Base-by-base conservation (phyloP, 2,113 vertebrate species). In the Dromiciops gliroides region DNA sequence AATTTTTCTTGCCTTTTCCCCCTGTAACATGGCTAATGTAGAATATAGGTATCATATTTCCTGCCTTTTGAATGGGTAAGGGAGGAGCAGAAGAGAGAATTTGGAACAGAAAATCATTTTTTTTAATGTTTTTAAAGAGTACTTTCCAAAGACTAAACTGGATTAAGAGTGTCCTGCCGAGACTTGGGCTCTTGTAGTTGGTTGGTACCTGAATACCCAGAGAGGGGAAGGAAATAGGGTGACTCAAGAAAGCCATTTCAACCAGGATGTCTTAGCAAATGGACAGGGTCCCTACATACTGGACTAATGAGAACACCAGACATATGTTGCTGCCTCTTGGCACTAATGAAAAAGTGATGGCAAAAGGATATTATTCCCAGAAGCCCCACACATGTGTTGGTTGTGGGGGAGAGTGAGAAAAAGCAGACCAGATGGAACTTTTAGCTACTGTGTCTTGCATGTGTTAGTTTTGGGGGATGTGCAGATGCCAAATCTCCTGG, bases 341-440 rank as follows among this genome's bases (percentile, higher is more conserved):
- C 53, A 95, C 90, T 92, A n/a, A 92, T 90, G 90, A 83, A 92
- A 89, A 91, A 92, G 92, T 25, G 88, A 49, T 83, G 88, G 97
- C 93, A 96, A 37, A 95, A 95, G 93, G 96, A 94, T 94, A 94
- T 83, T 83, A 83, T 91, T 97, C 94, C 96, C 93, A 94, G 95
- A 93, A 95, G 92, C 93, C 89, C 53, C 51, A 93, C 67, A 92
- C 93, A 47, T 51, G 92, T 94, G 93, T 91, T 92, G 94, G 52
- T 47, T 52, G 51, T 88, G 11, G 91, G 67, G 88, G 67, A 94
- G 89, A 95, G 53, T 48, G 92, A 93, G 53, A 91, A 90, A 92
- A 92, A 92, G 88, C 19, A 88, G 94, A 47, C 67, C 91, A 93
- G 92, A 60, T 48, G 49, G 67, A 49, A 47, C 49, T 89, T 89